phyloP scores from a whole-genome alignment of 2,888 invertebrate genomes.

The Tipula lateralis region DNA sequence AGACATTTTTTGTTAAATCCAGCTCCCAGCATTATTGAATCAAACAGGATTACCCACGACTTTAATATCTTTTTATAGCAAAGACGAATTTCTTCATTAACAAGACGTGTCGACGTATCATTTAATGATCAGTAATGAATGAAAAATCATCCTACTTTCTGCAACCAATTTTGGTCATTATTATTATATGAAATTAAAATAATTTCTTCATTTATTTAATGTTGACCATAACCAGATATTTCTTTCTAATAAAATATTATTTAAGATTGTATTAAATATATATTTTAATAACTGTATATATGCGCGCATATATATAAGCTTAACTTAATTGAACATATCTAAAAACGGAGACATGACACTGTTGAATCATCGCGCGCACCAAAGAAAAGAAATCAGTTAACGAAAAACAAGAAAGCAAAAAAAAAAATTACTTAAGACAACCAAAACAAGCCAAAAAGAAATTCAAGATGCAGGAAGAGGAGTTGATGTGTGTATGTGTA shows the following conservation, averaged over 20 bases:
- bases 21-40: too few species aligned
- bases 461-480: slow-evolving; percentile 24
- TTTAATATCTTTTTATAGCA: too few species aligned
- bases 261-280: background rate
- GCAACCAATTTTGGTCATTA: background rate
- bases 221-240: background rate
- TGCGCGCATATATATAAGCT: background rate
- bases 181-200: background rate
- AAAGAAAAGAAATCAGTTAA: background rate
- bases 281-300: background rate
- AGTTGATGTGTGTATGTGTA: background rate
- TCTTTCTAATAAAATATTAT: slow-evolving; percentile 5
- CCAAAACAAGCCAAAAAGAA: background rate
- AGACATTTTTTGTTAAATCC: too few species aligned
- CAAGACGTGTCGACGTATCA: background rate
- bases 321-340: slow-evolving; percentile 11
- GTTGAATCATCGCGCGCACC: background rate
- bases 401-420: background rate
- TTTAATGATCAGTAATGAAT: background rate
- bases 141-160: background rate
- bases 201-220: background rate
- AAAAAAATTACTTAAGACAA: background rate
- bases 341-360: background rate
- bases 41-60: too few species aligned
- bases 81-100: too few species aligned